phyloP scores from a whole-genome alignment of 2,113 vertebrate species.

The Arvicanthis niloticus region DNA sequence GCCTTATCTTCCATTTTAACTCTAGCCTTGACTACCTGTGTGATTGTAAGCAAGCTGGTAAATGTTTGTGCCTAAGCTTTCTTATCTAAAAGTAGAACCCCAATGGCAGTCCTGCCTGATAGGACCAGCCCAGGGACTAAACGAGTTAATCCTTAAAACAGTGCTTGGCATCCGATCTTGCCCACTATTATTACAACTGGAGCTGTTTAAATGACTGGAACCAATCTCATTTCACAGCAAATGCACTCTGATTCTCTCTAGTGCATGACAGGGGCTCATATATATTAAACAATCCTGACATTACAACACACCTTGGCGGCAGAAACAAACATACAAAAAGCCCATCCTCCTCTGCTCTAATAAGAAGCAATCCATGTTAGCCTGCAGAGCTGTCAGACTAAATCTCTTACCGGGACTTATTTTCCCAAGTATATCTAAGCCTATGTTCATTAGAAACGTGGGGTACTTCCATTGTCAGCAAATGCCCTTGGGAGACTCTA shows the following conservation, averaged over 20 bases:
- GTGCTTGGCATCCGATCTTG: background rate
- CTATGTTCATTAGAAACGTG: background rate
- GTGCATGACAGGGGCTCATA: background rate
- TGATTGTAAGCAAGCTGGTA: background rate
- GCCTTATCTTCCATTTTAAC: background rate
- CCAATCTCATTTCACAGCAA: slow-evolving; percentile 34
- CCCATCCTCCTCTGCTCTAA: background rate
- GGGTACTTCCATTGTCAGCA: background rate
- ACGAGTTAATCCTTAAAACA: background rate
- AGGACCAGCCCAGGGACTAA: background rate
- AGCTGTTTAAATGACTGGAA: slow-evolving; percentile 45
- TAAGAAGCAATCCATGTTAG: slow-evolving; percentile 10
- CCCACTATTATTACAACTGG: slow-evolving; percentile 45
- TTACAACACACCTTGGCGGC: slow-evolving; percentile 47
- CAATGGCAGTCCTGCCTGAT: background rate
- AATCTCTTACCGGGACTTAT: background rate
- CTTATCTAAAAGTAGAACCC: background rate
- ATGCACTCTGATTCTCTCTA: slow-evolving; percentile 27
- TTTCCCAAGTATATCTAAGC: background rate
- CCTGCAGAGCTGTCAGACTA: background rate
- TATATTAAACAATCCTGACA: slow-evolving; percentile 10
- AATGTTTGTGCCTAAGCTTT: background rate
- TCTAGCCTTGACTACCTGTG: background rate
- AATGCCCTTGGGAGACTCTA: background rate
- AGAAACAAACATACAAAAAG: slow-evolving; percentile 45